These are phyloP conservation scores for Drosophila quasianomalipes DNA, from an alignment of 2,888 invertebrate genomes.

Conservation along the genomic window DNA sequence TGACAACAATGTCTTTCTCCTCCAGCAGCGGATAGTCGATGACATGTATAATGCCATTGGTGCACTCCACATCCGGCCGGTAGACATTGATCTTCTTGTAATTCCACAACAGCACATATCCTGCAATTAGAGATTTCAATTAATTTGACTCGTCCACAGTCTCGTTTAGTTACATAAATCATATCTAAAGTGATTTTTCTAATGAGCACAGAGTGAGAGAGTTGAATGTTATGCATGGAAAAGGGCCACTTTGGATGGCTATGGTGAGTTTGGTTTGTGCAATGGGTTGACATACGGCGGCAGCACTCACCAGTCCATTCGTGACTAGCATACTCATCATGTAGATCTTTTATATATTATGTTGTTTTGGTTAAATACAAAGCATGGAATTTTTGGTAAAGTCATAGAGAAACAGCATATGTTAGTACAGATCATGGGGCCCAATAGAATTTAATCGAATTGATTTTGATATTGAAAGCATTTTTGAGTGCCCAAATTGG, in stretches of 20 bases:
- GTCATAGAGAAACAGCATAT: conserved; percentile 65
- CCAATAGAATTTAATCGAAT: conserved; percentile 58
- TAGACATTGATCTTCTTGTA: conserved; percentile 93
- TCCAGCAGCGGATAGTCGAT: conserved; percentile 94
- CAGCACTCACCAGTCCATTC: conserved; percentile 85
- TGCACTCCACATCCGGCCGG: conserved; percentile 97
- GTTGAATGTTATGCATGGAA: conserved; percentile 37
- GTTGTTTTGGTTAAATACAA: conserved; percentile 53
- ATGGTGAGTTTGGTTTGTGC: conserved; percentile 57
- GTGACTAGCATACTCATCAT: conserved; percentile 84
- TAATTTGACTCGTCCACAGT: neutral
- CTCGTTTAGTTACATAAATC: neutral
- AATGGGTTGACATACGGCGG: conserved; percentile 67
- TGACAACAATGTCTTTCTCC: conserved; percentile 92
- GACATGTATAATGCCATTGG: conserved; percentile 97
- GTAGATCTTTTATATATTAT: conserved; percentile 80
- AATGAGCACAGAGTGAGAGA: conserved; percentile 22
- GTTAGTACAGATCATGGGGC: conserved; percentile 67
- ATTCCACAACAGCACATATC: conserved; percentile 94
- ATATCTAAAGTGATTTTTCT: conserved; percentile 14
- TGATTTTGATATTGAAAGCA: conserved; percentile 33
- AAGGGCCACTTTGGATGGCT: conserved; percentile 35
- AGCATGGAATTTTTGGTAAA: conserved; percentile 57
- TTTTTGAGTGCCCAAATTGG: conserved; percentile 22
- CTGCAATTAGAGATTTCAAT: conserved; percentile 85